These are phyloP conservation scores for Nomada fabriciana DNA, from an alignment of 2,888 invertebrate genomes.

Conservation along the genomic window DNA sequence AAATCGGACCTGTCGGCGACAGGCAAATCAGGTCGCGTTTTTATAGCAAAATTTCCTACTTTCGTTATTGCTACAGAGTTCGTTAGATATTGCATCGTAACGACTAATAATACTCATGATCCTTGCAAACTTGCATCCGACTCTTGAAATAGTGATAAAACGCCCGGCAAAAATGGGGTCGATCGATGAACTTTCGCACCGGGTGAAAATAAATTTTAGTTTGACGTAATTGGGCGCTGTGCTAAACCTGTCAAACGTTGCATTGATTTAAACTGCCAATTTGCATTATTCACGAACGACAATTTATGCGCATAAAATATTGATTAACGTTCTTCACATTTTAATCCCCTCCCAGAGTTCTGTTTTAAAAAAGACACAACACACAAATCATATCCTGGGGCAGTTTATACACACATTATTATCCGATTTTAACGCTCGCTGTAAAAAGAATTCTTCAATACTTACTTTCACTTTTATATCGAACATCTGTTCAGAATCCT, in stretches of 20 bases:
- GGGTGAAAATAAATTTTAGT: slow-evolving; percentile 26
- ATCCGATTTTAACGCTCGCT: background rate
- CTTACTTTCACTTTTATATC: background rate
- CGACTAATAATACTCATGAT: slow-evolving; percentile 5
- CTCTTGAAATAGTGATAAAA: slow-evolving; percentile 10
- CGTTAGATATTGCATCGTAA: background rate
- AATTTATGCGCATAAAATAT: slow-evolving; percentile 4
- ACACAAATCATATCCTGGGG: background rate
- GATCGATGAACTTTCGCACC: slow-evolving; percentile 20
- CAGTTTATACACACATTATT: background rate
- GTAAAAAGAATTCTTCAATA: background rate
- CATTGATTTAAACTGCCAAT: slow-evolving; percentile 6
- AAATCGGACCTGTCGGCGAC: background rate
- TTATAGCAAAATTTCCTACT: background rate
- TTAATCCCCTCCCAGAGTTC: background rate
- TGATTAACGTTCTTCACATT: background rate
- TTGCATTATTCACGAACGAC: background rate
- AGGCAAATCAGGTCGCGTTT: background rate
- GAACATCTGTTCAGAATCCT: background rate
- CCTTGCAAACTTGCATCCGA: background rate
- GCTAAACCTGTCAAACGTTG: slow-evolving; percentile 20
- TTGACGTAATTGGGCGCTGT: slow-evolving; percentile 25
- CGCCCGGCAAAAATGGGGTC: slow-evolving; percentile 6
- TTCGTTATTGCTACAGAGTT: background rate
- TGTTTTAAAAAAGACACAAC: background rate